These are phyloP conservation scores for Bombycilla garrulus DNA, from an alignment of 2,113 vertebrate species.

Conservation along the genomic window DNA sequence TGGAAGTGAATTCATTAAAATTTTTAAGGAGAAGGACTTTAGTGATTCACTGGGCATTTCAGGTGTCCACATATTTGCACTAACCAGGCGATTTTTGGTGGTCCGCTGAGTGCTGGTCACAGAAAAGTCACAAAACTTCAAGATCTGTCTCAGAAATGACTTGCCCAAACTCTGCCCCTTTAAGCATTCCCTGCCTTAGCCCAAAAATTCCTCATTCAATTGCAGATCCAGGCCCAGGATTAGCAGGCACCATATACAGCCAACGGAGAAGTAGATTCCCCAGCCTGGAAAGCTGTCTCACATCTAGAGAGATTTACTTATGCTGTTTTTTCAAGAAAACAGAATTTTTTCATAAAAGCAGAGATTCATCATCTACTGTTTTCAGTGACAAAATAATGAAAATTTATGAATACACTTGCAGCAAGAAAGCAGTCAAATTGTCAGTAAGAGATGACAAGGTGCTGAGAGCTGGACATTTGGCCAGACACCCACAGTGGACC, in stretches of 20 bases:
- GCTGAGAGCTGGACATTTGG: not conserved
- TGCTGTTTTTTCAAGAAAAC: not conserved
- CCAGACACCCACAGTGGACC: not conserved
- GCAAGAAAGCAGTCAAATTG: not conserved
- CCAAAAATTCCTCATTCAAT: not conserved
- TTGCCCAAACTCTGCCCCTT: not conserved
- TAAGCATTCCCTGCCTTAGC: not conserved
- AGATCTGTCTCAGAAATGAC: not conserved
- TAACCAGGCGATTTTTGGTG: not conserved
- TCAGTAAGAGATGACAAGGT: not conserved
- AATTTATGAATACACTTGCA: not conserved
- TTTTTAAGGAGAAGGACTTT: not conserved
- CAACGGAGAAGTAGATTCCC: not conserved
- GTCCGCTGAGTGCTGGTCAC: too few species aligned
- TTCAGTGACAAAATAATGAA: not conserved
- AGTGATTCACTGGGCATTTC: not conserved
- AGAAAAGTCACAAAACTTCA: not conserved
- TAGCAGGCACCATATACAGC: not conserved
- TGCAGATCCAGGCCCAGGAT: not conserved
- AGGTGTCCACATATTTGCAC: not conserved
- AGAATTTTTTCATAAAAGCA: not conserved
- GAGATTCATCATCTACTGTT: not conserved
- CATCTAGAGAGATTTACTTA: not conserved
- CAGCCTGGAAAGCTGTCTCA: not conserved
- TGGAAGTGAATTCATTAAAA: not conserved